Base-by-base conservation (phyloP, 2,888 invertebrate species). In the Parnassius mnemosyne region DNA sequence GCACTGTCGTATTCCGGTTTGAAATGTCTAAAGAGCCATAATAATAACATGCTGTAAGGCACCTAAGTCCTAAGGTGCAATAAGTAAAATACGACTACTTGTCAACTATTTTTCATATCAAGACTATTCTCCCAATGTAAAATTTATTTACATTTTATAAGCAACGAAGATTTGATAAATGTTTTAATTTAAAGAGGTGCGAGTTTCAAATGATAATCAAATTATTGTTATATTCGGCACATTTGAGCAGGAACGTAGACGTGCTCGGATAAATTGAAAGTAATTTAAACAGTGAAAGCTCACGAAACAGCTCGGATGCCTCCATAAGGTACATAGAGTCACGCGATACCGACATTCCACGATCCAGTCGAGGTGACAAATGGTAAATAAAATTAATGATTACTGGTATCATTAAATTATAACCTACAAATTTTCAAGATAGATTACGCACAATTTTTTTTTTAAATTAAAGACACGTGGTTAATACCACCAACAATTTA, bases 351-450 rank as follows among this genome's bases (percentile, higher is more conserved):
- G 69, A 80, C 89, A 89, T 89, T 89, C 87, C 78, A 72, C 83
- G 82, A 83, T 82, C 81, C 79, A 80, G 75, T 76, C 70, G 75
- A 85, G 83, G 86, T 87, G 87, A 88, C 87, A 87, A 87, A 88
- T 87, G 81, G 84, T 81, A 81, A 87, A 86, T 87, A 80, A 81
- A 87, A 87, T 86, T 87, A 85, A 87, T 85, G 85, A 84, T 82
- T 77, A 81, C 80, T 75, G 77, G 73, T 77, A 76, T 79, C 72
- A 74, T 77, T 77, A 78, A 79, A 83, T 84, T 80, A 83, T 78
- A 79, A 79, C 75, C 71, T 73, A 76, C 79, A 76, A 79, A 77
- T 71, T 66, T 13, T 64, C 56, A 65, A 65, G 60, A 67, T 54
- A 41, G 16, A 58, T 57, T 49, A 43, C 5, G 20, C 16, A 53